Conservation (phyloP, 2,797 vertebrate genomes). For the Myotis pilosus region DNA sequence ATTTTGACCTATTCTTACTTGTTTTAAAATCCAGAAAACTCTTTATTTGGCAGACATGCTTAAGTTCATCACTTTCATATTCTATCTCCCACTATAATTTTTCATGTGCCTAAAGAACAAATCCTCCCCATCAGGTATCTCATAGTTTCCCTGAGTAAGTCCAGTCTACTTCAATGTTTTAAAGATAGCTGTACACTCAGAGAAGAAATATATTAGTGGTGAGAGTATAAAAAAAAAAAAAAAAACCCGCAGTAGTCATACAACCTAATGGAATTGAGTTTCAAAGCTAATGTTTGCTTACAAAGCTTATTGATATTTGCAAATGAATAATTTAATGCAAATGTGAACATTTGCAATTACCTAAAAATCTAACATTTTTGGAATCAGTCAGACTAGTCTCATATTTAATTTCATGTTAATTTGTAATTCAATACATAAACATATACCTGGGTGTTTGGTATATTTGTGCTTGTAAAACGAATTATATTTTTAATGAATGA, state of each 20-base stretch:
- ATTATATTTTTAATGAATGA: neutral
- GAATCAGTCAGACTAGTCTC: neutral
- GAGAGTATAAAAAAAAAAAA: slow-evolving; percentile 49
- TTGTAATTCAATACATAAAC: slow-evolving; percentile 13
- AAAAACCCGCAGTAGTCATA: neutral
- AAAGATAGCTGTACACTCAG: slow-evolving; percentile 37
- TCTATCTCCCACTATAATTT: slow-evolving; percentile 85
- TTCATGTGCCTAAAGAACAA: slow-evolving; percentile 85
- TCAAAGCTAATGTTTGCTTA: slow-evolving; percentile 48
- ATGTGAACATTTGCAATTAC: slow-evolving; percentile 35
- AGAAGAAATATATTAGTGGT: neutral
- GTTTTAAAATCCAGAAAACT: slow-evolving; percentile 86
- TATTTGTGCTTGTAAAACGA: neutral
- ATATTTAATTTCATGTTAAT: slow-evolving; percentile 50
- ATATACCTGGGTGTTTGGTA: neutral
- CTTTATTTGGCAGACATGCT: slow-evolving; percentile 85
- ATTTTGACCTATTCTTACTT: slow-evolving; percentile 88
- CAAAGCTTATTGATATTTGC: slow-evolving; percentile 42
- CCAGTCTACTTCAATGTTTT: slow-evolving; percentile 38
- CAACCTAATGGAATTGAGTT: neutral
- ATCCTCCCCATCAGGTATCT: neutral
- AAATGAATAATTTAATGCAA: slow-evolving; percentile 56
- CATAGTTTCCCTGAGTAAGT: slow-evolving; percentile 10
- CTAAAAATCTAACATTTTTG: slow-evolving; percentile 41
- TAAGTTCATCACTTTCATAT: slow-evolving; percentile 88